Evolutionary conservation across 2,797 vertebrate species (phyloP), one percentile per base, ranked within the genome.

Genomic region (Danio kyathit): DNA sequence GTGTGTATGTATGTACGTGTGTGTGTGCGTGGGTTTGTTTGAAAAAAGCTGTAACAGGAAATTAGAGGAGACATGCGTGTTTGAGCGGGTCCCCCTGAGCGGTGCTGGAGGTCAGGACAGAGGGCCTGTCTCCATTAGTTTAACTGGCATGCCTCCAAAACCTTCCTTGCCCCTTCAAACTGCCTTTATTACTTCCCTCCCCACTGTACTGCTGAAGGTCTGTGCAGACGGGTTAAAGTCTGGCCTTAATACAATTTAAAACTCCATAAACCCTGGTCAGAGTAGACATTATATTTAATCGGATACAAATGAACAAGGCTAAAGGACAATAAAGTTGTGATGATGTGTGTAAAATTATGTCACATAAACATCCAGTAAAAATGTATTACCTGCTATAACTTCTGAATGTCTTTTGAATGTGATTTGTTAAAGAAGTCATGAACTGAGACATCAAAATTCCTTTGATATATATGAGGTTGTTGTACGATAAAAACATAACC

Each of bases 61-160:
- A 89, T 84, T 74, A 76, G 79, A 87, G 84, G 69, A 88, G 89
- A 87, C 84, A 44, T 83, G 78, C 74, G 67, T 67, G 86, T 87
- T 84, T 80, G 72, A 79, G 85, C 86, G 79, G 87, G 87, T 84
- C 72, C 82, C 79, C 82, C 77, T 52, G 82, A 85, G 86, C 82
- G 57, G 82, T 70, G 86, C 86, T 76, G 69, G 81, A 69, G 91
- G 89, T 93, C 89, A 88, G 73, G 71, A 87, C 84, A 84, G 65
- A 40, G 89, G 86, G 87, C 91, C 87, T 80, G 88, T 92, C 86
- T 89, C 87, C 89, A 91, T 93, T 91, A 89, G 89, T 92, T 91
- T 90, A 89, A 90, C 88, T 91, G 88, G 92, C 89, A 90, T 63
- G 69, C 76, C 85, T 87, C 76, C 81, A 84, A 88, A 84, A 85